Evolutionary conservation across 2,888 invertebrate species (phyloP), one percentile per base, ranked within the genome.

Genomic region (Protonemura montana): DNA sequence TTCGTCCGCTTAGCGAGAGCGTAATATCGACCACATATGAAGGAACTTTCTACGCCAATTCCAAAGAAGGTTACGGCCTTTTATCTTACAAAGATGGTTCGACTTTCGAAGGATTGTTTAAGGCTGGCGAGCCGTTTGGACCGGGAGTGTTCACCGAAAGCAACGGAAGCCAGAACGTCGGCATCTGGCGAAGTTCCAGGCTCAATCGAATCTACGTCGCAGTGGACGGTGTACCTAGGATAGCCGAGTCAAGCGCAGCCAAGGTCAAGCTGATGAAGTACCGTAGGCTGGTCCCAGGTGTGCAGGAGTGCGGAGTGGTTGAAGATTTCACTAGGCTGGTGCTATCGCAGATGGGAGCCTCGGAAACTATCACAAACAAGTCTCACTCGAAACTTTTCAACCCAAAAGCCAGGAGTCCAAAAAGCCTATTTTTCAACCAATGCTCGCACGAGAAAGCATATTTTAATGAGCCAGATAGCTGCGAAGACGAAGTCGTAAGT

Each of bases 191-290:
- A 2, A 27, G 78, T 0, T 28, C 28, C 27, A 1, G 28, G 7
- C 28, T 78, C 10, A 10, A 27, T 10, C 78, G 78, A 10, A 26
- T 78, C 27, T 78, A 28, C 78, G 28, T 13, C 26, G 10, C 78
- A 3, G 28, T 78, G 10, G 78, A 78, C n/a, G 78, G 26, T 5
- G 78, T 78, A 27, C 78, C 78, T 16, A 26, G 16, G 7, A 5
- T 78, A 6, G 78, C 25, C 27, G 10, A 78, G 10, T 27, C 27
- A 26, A 26, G 10, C 27, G 28, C 27, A 1, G 78, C 78, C 7
- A 78, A 78, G 78, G 27, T 78, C 10, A 78, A 78, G n/a, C 28
- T 78, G 10, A 7, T 78, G 27, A 78, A 78, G 27, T 78, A 78
- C 28, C 78, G 78, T 3, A 10, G 59, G 13, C 13, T 59, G 13